A percentile compares a stretch with the other conserved stretches of the same genome.
Evolutionary conservation across 2,113 vertebrate genomes (phyloP).

Genomic region (Mola mola): DNA sequence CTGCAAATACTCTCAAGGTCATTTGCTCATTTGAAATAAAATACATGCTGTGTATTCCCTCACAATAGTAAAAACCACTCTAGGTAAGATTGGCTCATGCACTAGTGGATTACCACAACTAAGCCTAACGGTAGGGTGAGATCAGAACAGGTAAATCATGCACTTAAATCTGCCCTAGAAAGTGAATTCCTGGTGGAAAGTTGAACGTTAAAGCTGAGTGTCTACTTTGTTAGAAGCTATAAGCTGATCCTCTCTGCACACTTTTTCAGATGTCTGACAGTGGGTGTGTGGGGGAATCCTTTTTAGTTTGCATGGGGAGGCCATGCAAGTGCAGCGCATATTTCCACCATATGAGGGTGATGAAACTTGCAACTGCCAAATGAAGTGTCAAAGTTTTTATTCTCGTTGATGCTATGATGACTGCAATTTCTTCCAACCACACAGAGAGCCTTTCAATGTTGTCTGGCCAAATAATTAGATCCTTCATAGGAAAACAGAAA

Average conservation of each 20-base stretch:
- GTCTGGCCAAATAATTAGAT: constrained; percentile 70
- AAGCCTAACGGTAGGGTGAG: constrained; percentile 20
- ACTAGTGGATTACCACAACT: constrained; percentile 37
- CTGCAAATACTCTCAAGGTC: constrained; percentile 71
- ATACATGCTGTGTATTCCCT: constrained; percentile 44
- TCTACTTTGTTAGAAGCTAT: constrained; percentile 24
- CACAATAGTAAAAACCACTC: constrained; percentile 13
- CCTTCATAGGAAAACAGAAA: constrained; percentile 66
- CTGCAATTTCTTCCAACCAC: constrained; percentile 36
- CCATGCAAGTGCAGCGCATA: constrained; percentile 58
- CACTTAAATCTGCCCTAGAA: constrained; percentile 13
- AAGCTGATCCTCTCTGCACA: constrained; percentile 39
- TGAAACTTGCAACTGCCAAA: constrained; percentile 29
- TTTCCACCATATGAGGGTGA: constrained; percentile 25
- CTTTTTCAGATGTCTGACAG: constrained; percentile 51
- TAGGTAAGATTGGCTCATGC: constrained; percentile 13
- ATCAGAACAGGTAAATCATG: constrained; percentile 21
- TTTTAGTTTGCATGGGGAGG: constrained; percentile 47
- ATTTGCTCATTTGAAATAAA: constrained; percentile 47
- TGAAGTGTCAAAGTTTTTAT: constrained; percentile 9
- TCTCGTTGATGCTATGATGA: constrained; percentile 13
- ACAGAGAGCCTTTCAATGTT: constrained; percentile 32
- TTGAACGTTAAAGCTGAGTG: constrained; percentile 37
- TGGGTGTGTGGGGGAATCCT: constrained; percentile 64
- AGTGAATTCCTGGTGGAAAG: constrained; percentile 10